Percentiles rank a stretch among this genome's conserved stretches.
Conservation (phyloP, 2,888 invertebrate genomes). For the Drosophila diplacantha region DNA sequence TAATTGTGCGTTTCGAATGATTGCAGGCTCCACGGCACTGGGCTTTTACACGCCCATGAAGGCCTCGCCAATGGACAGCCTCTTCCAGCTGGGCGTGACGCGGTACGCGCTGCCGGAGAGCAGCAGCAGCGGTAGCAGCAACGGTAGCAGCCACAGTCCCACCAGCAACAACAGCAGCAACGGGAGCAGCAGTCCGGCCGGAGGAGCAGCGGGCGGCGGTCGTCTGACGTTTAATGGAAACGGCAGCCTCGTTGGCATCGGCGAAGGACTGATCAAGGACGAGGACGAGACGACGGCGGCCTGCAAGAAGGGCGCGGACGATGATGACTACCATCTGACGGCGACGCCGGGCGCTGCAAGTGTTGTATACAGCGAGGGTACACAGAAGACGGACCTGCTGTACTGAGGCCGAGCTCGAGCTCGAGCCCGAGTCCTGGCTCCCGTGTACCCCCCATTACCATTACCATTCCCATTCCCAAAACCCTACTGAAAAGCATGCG, state of each 20-base stretch:
- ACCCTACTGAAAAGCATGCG: conserved; percentile 30
- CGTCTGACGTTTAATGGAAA: conserved; percentile 33
- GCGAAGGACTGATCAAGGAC: conserved; percentile 55
- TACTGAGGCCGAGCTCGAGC: conserved; percentile 58
- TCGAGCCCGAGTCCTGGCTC: conserved; percentile 14
- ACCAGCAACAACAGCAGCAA: conserved; percentile 23
- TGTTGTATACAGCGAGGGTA: conserved; percentile 77
- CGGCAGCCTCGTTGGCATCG: conserved; percentile 56
- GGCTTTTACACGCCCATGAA: conserved; percentile 91
- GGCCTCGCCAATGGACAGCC: conserved; percentile 80
- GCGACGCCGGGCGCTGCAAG: conserved; percentile 48
- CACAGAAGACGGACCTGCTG: conserved; percentile 77
- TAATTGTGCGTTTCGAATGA: background rate
- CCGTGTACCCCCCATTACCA: background rate
- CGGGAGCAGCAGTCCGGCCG: conserved; percentile 29
- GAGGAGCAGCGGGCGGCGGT: conserved; percentile 35
- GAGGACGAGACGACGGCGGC: background rate
- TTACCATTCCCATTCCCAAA: conserved; percentile 5
- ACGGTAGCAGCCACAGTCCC: conserved; percentile 32
- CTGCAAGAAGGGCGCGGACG: conserved; percentile 21
- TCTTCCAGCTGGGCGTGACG: conserved; percentile 89
- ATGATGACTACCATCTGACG: conserved; percentile 47
- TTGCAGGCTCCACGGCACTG: conserved; percentile 82
- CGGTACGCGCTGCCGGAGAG: conserved; percentile 74
- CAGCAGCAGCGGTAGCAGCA: conserved; percentile 38